phyloP scores from a whole-genome alignment of 1,140 invertebrate genomes.

The Bathynomus jamesi region DNA sequence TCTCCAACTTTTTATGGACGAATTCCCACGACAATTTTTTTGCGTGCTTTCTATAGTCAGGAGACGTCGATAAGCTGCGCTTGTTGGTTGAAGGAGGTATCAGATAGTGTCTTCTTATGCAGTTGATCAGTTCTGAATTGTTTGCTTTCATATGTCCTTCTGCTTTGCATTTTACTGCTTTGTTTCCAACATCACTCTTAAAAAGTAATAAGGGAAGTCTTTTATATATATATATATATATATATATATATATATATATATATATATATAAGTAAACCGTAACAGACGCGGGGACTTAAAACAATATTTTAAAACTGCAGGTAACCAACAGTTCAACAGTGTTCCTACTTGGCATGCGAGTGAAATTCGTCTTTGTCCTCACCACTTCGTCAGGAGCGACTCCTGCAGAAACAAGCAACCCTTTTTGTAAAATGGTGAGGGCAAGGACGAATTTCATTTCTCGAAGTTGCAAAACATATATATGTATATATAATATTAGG shows the following conservation, averaged over 20 bases:
- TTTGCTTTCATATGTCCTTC: constrained; percentile 11
- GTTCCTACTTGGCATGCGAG: too few relatives aligned
- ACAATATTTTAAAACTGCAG: too few relatives aligned
- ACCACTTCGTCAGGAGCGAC: too few relatives aligned
- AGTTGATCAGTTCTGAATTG: background rate
- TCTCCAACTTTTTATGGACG: background rate
- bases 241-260: constrained; percentile 1
- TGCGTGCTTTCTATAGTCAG: background rate
- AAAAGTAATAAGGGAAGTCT: background rate
- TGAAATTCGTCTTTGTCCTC: too few relatives aligned
- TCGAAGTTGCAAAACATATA: too few relatives aligned
- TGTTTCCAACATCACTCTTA: background rate
- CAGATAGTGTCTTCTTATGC: constrained; percentile 11
- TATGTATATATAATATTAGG: too few relatives aligned
- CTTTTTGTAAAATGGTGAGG: too few relatives aligned
- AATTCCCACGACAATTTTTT: background rate
- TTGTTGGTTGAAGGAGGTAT: constrained; percentile 4
- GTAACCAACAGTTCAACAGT: too few relatives aligned
- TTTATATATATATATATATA: background rate
- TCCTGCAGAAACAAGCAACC: too few relatives aligned
- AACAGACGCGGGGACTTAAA: too few relatives aligned
- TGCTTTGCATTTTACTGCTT: background rate
- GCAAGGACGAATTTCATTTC: too few relatives aligned
- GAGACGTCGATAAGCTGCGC: background rate
- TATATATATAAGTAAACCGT: background rate